Evolutionary conservation across 2,888 invertebrate genomes (phyloP).

Genomic region (Tinea trinotella): DNA sequence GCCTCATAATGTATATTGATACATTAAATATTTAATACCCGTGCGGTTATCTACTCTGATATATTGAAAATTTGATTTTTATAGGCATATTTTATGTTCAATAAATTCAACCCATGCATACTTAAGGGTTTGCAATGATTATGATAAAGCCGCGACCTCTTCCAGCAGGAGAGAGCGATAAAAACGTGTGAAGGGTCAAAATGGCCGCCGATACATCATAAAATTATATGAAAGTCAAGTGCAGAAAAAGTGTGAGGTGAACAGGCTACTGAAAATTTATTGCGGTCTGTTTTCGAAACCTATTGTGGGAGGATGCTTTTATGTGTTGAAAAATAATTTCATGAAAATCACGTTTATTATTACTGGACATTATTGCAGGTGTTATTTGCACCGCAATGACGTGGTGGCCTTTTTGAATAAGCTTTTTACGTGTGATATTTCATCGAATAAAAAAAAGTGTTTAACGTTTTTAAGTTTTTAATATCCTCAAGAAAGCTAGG

Average conservation of each 20-base stretch:
- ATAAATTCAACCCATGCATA: slow-evolving; percentile 42
- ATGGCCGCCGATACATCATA: slow-evolving; percentile 65
- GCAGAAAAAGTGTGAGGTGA: slow-evolving; percentile 64
- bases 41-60: neutral
- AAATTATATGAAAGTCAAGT: slow-evolving; percentile 72
- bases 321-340: slow-evolving; percentile 53
- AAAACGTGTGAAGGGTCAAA: slow-evolving; percentile 66
- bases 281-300: slow-evolving; percentile 65
- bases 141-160: slow-evolving; percentile 23
- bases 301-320: slow-evolving; percentile 57
- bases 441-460: too few relatives aligned
- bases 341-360: slow-evolving; percentile 33
- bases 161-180: slow-evolving; percentile 37
- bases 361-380: slow-evolving; percentile 1
- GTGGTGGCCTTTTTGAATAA: neutral
- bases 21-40: neutral
- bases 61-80: neutral
- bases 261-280: slow-evolving; percentile 58
- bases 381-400: neutral
- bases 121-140: slow-evolving; percentile 42
- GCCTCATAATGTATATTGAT: too few relatives aligned
- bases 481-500: too few relatives aligned
- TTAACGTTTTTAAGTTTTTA: too few relatives aligned
- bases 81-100: slow-evolving; percentile 32
- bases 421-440: too few relatives aligned